Base-by-base conservation (phyloP, 1,140 invertebrate genomes). In the Amyelois transitella region DNA sequence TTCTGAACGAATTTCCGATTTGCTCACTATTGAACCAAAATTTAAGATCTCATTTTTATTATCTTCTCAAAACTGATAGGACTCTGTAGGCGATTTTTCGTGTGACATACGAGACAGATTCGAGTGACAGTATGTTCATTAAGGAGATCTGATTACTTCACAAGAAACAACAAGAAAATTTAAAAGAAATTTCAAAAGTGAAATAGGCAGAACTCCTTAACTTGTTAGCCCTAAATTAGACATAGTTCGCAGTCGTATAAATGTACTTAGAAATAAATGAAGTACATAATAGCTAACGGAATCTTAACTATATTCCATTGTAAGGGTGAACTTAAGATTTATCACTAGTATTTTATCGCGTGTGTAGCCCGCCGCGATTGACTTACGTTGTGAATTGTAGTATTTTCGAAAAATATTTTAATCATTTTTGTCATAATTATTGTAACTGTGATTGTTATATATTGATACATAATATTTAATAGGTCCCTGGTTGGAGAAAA, bases 1-100 rank as follows among this genome's bases (percentile, higher is more conserved):
- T 63, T 72, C 77, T 68, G 66, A 81, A 84, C 73, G 73, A 78
- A 82, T 79, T 77, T 80, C 69, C 64, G 53, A 72, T 64, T 85
- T 82, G 77, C 80, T 83, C 79, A 86, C 74, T 79, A 62, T 80
- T 52, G 68, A 83, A 88, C 81, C 77, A 83, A 86, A 83, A 85
- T 83, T 83, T 75, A 43, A 79, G 85, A 88, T 88, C 85, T 85
- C 81, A 85, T 81, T 82, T 78, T 72, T 68, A 68, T 65, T 72
- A 62, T 60, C 47, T 64, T 49, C 70, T 64, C 50, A 71, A 75
- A 61, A 55, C 18, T 43, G 57, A 58, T 44, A 55, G 22, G 21
- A 45, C 43, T 45, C 18, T 45, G 32, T 2, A 3, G 32, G 32
- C 32, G 32, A 38, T 3, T 8, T 1, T 20, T 45, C 25, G 25